Percentiles rank a stretch among this genome's conserved stretches.
phyloP scores from a whole-genome alignment of 2,888 invertebrate species.

The Cybosia mesomella region DNA sequence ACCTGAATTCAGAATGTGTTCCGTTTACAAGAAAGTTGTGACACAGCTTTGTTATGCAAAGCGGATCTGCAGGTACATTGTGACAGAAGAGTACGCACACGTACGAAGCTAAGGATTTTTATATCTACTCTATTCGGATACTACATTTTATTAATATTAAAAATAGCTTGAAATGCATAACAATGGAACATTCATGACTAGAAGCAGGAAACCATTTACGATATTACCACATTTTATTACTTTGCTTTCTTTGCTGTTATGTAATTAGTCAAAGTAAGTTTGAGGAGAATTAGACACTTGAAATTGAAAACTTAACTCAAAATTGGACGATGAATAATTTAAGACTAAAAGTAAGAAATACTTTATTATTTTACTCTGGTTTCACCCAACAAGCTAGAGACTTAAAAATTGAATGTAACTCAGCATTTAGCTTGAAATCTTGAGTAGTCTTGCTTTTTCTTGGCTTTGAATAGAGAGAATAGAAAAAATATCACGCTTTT shows the following conservation, averaged over 20 bases:
- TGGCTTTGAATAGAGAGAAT: too few species aligned
- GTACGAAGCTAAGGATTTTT: background rate
- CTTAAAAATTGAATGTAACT: too few species aligned
- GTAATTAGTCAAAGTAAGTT: conserved; percentile 1
- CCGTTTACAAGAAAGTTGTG: conserved; percentile 70
- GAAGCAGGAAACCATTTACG: background rate
- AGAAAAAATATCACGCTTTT: too few species aligned
- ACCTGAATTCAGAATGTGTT: conserved; percentile 68
- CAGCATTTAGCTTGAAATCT: too few species aligned
- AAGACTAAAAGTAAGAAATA: background rate
- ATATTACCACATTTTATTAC: conserved; percentile 1
- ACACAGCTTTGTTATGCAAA: conserved; percentile 78
- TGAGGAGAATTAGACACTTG: background rate
- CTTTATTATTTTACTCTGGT: background rate
- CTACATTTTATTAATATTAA: too few species aligned
- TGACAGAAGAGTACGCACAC: conserved; percentile 5
- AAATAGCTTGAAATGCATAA: background rate
- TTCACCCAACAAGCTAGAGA: too few species aligned
- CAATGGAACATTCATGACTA: conserved; percentile 2
- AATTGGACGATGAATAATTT: background rate
- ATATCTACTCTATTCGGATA: background rate
- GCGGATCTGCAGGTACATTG: conserved; percentile 57
- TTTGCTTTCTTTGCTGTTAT: background rate
- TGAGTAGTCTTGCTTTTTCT: too few species aligned
- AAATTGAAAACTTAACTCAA: background rate